phyloP scores from a whole-genome alignment of 2,888 invertebrate species.

The Callyntrura sp. region DNA sequence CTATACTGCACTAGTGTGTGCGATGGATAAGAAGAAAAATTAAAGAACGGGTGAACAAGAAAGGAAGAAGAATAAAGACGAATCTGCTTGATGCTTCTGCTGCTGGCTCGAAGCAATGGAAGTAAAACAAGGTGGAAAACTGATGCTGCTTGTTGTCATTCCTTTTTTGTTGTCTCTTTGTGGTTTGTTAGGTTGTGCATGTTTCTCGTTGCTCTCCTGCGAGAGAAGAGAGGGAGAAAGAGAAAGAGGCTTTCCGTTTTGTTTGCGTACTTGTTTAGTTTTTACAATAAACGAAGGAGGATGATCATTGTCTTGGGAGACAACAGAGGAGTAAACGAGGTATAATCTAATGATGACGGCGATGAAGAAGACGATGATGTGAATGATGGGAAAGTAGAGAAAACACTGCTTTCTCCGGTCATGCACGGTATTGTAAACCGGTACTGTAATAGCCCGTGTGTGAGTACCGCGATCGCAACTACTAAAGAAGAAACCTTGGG shows the following conservation, averaged over 20 bases:
- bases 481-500: neutral
- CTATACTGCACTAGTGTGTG: no score
- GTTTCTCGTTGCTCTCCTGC: constrained; percentile 26
- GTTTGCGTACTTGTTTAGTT: constrained; percentile 47
- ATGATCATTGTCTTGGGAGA: constrained; percentile 18
- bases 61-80: no score
- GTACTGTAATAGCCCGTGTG: neutral
- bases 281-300: neutral
- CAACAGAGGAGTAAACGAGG: constrained; percentile 9
- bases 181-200: constrained; percentile 64
- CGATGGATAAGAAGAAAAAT: constrained; percentile 22
- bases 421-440: neutral
- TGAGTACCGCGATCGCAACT: neutral
- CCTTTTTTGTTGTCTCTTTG: constrained; percentile 5
- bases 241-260: neutral
- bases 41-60: constrained; percentile 25
- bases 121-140: constrained; percentile 46
- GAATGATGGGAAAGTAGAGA: constrained; percentile 26
- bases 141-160: constrained; percentile 20
- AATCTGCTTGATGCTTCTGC: no score
- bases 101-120: neutral
- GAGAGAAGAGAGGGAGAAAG: no score
- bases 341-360: neutral
- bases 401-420: no score
- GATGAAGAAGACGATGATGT: no score